phyloP scores from a whole-genome alignment of 1,140 invertebrate genomes.

The Drosophila pseudoananassae region DNA sequence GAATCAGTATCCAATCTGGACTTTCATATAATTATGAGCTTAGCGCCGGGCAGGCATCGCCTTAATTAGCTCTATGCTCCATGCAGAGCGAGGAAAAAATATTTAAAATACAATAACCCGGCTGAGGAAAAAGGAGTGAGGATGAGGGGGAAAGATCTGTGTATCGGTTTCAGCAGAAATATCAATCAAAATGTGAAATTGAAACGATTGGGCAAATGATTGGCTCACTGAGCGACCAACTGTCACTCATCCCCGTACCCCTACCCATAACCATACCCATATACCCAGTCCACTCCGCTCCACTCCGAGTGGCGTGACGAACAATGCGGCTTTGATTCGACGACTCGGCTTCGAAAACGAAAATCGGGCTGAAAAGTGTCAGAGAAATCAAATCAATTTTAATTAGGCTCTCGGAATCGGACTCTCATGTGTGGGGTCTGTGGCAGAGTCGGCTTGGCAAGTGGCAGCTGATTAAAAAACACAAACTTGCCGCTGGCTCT shows the following conservation, averaged over 20 bases:
- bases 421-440: conserved; percentile 48
- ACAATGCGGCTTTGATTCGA: conserved; percentile 78
- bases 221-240: conserved; percentile 44
- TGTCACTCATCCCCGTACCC: conserved; percentile 24
- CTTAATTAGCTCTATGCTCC: conserved; percentile 72
- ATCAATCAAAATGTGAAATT: conserved; percentile 83
- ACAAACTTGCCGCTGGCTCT: conserved; percentile 64
- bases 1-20: conserved; percentile 21
- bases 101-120: not conserved
- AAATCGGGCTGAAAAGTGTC: conserved; percentile 67
- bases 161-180: conserved; percentile 79
- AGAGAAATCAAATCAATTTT: conserved; percentile 83
- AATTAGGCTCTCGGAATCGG: conserved; percentile 70
- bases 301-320: conserved; percentile 66
- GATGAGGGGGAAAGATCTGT: conserved; percentile 11
- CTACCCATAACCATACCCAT: not conserved
- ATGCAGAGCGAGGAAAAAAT: conserved; percentile 25
- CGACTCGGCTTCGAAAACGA: conserved; percentile 26
- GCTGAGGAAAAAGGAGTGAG: not conserved
- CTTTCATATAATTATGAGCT: conserved; percentile 81
- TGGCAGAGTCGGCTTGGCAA: conserved; percentile 55
- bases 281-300: not conserved
- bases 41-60: conserved; percentile 67
- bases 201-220: conserved; percentile 76
- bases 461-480: conserved; percentile 77